Evolutionary conservation across 2,888 invertebrate genomes (phyloP).

Genomic region (Phengaris alcon): DNA sequence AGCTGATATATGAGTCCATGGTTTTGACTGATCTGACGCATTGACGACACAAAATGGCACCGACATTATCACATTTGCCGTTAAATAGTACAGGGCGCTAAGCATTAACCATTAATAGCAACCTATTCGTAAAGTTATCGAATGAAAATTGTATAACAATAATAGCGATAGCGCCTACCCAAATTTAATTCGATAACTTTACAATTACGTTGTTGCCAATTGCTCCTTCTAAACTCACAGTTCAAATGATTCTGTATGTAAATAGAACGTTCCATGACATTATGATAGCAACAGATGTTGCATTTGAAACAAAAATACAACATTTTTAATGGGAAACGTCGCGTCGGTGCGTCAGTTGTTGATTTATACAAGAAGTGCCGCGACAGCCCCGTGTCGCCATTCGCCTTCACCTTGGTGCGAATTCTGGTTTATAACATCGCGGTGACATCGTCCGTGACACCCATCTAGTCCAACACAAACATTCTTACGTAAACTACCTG

Average conservation of each 20-base stretch:
- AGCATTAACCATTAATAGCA: too few species aligned
- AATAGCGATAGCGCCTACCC: too few species aligned
- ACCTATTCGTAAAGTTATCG: too few species aligned
- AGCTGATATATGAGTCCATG: too few species aligned
- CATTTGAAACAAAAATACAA: constrained; percentile 42
- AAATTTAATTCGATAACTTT: too few species aligned
- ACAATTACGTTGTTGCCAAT: too few species aligned
- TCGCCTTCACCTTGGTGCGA: constrained; percentile 73
- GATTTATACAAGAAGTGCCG: constrained; percentile 63
- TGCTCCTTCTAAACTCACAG: neutral
- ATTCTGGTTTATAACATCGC: constrained; percentile 67
- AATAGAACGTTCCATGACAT: constrained; percentile 40
- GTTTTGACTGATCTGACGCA: neutral
- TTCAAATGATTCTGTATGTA: neutral
- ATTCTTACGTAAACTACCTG: constrained; percentile 58
- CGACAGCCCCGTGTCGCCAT: constrained; percentile 62
- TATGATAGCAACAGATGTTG: constrained; percentile 41
- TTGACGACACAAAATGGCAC: constrained; percentile 13
- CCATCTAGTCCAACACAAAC: constrained; percentile 51
- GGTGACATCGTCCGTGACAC: constrained; percentile 71
- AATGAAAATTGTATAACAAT: too few species aligned
- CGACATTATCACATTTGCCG: neutral
- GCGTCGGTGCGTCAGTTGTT: constrained; percentile 57
- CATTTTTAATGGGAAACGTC: constrained; percentile 49
- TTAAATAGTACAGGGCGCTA: neutral